A percentile compares a stretch with the other conserved stretches of the same genome.
phyloP scores from a whole-genome alignment of 2,113 vertebrate species.

The Hucho hucho region DNA sequence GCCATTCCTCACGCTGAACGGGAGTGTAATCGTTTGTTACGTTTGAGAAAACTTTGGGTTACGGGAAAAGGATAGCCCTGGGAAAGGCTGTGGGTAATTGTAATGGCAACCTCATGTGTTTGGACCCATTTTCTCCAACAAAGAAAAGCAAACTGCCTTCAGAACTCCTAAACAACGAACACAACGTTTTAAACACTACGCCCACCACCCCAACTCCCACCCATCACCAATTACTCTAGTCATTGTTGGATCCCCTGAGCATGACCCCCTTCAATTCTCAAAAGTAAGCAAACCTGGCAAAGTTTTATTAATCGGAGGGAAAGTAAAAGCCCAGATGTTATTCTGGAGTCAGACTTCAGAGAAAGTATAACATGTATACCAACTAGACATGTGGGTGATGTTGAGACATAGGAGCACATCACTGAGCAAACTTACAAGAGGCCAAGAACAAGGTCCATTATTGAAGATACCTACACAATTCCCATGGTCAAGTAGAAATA shows the following conservation, averaged over 20 bases:
- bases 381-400: neutral
- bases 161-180: slow-evolving; percentile 53
- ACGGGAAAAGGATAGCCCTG: slow-evolving; percentile 34
- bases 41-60: slow-evolving; percentile 26
- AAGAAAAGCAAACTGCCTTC: slow-evolving; percentile 60
- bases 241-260: slow-evolving; percentile 25
- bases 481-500: neutral
- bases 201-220: slow-evolving; percentile 4
- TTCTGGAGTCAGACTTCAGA: neutral
- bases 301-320: slow-evolving; percentile 15
- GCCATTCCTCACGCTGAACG: slow-evolving; percentile 25
- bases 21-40: slow-evolving; percentile 58
- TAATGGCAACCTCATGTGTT: slow-evolving; percentile 68
- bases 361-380: neutral
- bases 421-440: neutral
- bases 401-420: neutral
- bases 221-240: neutral
- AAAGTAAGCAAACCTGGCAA: slow-evolving; percentile 43
- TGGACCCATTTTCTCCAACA: slow-evolving; percentile 26
- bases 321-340: slow-evolving; percentile 2
- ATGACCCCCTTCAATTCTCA: slow-evolving; percentile 19
- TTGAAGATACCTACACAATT: neutral
- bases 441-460: neutral
- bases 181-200: slow-evolving; percentile 44
- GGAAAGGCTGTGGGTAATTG: slow-evolving; percentile 34